These are phyloP conservation scores for Podargus strigoides DNA, from an alignment of 2,797 vertebrate genomes.

Conservation along the genomic window DNA sequence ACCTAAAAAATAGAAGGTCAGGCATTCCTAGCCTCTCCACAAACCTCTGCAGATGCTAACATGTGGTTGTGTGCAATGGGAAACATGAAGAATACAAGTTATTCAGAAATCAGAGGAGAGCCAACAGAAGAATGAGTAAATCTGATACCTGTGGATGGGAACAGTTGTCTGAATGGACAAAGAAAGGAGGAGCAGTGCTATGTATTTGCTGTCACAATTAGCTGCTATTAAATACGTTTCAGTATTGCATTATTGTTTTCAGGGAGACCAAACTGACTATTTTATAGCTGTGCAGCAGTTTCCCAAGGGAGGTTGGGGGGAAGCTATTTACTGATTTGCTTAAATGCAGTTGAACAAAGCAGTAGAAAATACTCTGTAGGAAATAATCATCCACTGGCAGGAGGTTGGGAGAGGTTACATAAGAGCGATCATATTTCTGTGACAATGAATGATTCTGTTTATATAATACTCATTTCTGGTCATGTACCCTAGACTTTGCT, in stretches of 20 bases:
- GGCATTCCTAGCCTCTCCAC: not conserved
- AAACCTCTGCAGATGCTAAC: not conserved
- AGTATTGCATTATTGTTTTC: not conserved
- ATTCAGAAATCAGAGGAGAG: not conserved
- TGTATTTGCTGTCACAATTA: not conserved
- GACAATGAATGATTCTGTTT: slow-evolving; percentile 18
- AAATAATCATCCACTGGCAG: slow-evolving; percentile 13
- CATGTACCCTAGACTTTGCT: not conserved
- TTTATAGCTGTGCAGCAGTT: not conserved
- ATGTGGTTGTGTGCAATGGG: not conserved
- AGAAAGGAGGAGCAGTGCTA: not conserved
- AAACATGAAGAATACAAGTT: not conserved
- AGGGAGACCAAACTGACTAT: not conserved
- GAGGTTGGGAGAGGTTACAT: not conserved
- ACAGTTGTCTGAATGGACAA: not conserved
- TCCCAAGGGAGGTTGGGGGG: not conserved
- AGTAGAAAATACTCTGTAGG: slow-evolving; percentile 40
- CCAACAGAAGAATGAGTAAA: not conserved
- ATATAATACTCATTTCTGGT: not conserved
- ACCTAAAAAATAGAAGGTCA: not conserved
- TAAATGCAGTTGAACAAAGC: slow-evolving; percentile 30
- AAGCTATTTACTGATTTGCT: slow-evolving; percentile 17
- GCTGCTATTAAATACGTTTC: not conserved
- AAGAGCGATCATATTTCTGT: not conserved
- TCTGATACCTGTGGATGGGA: not conserved